These are phyloP conservation scores for Laticauda laticaudata DNA, from an alignment of 2,113 vertebrate genomes.

Conservation along the genomic window DNA sequence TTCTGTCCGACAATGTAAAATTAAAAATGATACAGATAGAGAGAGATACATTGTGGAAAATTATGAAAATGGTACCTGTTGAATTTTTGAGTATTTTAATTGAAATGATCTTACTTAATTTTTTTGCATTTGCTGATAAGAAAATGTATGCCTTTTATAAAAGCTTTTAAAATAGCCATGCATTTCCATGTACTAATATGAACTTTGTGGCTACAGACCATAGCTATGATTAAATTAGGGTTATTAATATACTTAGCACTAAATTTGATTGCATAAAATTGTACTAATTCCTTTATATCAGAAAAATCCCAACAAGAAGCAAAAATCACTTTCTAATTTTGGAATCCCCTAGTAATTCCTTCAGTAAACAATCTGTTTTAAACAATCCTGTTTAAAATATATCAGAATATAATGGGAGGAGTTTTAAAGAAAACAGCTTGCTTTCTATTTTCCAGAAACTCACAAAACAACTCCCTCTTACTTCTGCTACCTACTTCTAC, in stretches of 20 bases:
- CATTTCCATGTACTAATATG: not conserved
- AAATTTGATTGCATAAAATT: not conserved
- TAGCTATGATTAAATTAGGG: not conserved
- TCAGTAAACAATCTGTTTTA: too few species aligned
- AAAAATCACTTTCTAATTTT: not conserved
- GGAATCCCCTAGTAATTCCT: not conserved
- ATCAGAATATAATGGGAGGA: not conserved
- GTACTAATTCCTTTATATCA: not conserved
- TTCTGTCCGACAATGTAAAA: conserved; percentile 60
- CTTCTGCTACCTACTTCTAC: not conserved
- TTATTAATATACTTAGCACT: not conserved
- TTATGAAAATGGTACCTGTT: not conserved
- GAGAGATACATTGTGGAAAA: not conserved
- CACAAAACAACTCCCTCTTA: not conserved
- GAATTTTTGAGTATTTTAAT: not conserved
- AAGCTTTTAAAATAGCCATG: not conserved
- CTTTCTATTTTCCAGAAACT: not conserved
- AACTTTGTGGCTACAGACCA: not conserved
- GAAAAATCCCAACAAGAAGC: not conserved
- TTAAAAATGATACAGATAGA: conserved; percentile 49
- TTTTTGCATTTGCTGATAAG: not conserved
- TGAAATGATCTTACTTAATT: not conserved
- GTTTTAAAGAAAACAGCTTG: conserved; percentile 31
- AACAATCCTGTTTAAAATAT: not conserved
- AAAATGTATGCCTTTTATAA: not conserved